Evolutionary conservation across 37 sponge, comb jelly and placozoan species (phyloP).

Genomic region (Cladorhizidae sp.): DNA sequence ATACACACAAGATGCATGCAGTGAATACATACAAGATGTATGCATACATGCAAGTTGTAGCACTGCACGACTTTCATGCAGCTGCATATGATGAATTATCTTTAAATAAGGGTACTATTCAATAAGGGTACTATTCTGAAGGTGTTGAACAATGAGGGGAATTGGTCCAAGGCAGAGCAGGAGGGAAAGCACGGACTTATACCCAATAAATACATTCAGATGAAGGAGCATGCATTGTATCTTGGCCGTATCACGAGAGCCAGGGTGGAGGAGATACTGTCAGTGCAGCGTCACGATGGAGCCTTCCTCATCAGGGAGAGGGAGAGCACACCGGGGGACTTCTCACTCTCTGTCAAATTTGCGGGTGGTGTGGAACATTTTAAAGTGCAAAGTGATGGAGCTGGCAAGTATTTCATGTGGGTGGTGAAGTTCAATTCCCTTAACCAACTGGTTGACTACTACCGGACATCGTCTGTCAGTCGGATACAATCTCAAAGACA

Average conservation of each 20-base stretch:
- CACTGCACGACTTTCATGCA: too few species aligned
- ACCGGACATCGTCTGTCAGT: slow-evolving; percentile 91
- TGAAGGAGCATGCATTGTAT: too few species aligned
- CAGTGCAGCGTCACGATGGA: slow-evolving; percentile 79
- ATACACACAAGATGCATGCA: too few species aligned
- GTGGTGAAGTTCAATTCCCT: slow-evolving; percentile 97
- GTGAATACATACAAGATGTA: too few species aligned
- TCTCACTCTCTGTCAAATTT: slow-evolving; percentile 96
- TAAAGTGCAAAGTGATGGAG: slow-evolving; percentile 96
- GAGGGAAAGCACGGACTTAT: too few species aligned
- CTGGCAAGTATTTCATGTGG: slow-evolving; percentile 99
- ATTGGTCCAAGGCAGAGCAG: too few species aligned
- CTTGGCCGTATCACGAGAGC: slow-evolving; percentile 77
- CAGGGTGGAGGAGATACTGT: slow-evolving; percentile 85
- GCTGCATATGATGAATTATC: too few species aligned
- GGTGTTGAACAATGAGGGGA: too few species aligned
- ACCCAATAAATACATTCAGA: too few species aligned
- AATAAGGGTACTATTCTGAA: too few species aligned
- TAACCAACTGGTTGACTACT: slow-evolving; percentile 94
- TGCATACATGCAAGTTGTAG: too few species aligned
- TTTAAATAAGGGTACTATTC: too few species aligned
- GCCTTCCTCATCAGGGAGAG: slow-evolving; percentile 94
- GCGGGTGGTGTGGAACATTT: slow-evolving; percentile 93
- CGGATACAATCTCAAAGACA: slow-evolving; percentile 93
- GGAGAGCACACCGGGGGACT: slow-evolving; percentile 95